phyloP scores from a whole-genome alignment of 2,113 vertebrate genomes.

The Oreotragus oreotragus region DNA sequence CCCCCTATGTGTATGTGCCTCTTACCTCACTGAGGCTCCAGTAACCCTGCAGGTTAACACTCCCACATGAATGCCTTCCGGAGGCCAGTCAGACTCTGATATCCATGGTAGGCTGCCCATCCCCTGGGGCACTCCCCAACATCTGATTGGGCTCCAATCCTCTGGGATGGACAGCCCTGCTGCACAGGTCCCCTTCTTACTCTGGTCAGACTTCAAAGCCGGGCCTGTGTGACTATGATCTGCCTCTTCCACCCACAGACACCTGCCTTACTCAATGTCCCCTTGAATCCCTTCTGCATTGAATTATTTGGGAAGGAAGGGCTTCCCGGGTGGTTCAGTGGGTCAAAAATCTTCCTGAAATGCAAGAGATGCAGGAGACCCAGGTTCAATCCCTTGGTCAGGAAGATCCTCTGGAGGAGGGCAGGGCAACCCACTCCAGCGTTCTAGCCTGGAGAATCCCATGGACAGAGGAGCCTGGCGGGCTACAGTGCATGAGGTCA shows the following conservation, averaged over 20 bases:
- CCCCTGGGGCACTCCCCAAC: not conserved
- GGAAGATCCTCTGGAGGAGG: not conserved
- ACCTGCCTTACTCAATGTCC: not conserved
- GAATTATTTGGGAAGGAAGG: not conserved
- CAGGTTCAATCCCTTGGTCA: not conserved
- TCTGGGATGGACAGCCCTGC: not conserved
- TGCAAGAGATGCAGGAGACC: not conserved
- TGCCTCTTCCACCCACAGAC: not conserved
- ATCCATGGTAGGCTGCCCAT: not conserved
- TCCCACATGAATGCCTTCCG: not conserved
- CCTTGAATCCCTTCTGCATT: not conserved
- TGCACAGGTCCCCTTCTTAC: not conserved
- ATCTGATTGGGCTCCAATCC: rapidly evolving
- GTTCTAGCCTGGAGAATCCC: not conserved
- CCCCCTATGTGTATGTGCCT: rapidly evolving
- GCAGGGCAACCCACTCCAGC: not conserved
- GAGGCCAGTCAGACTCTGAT: not conserved
- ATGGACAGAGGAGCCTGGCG: not conserved
- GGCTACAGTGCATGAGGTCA: not conserved
- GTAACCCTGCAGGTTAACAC: not conserved
- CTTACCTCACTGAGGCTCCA: not conserved
- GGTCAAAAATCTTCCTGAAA: not conserved
- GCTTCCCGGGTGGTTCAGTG: not conserved
- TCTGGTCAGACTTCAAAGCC: not conserved
- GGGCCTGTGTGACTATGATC: not conserved